Percentiles rank a stretch among this genome's conserved stretches.
Evolutionary conservation across 2,888 invertebrate species (phyloP).

Genomic region (Melinopterus prodromus): DNA sequence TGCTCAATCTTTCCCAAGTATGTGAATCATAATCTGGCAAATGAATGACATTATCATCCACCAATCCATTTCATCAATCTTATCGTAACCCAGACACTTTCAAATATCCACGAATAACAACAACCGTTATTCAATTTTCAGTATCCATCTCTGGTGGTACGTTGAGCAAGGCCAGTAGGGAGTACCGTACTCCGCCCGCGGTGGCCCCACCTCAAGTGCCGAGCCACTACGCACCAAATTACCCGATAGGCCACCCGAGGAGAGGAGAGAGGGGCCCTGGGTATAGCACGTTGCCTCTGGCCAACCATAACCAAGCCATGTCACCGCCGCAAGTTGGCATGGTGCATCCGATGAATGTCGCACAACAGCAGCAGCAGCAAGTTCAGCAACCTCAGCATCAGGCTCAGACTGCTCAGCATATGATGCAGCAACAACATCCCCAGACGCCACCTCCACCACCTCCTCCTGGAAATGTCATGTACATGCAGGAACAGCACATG

Average conservation of each 20-base stretch:
- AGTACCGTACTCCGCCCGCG: conserved; percentile 95
- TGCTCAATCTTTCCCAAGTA: too few relatives aligned
- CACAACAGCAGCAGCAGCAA: conserved; percentile 50
- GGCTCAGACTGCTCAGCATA: conserved; percentile 62
- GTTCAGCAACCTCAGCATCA: conserved; percentile 26
- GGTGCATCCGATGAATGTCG: conserved; percentile 78
- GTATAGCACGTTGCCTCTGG: conserved; percentile 85
- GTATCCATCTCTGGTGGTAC: conserved; percentile 61
- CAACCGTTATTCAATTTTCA: conserved; percentile 32
- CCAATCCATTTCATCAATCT: too few relatives aligned
- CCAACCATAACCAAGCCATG: conserved; percentile 55
- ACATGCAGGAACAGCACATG: conserved; percentile 64
- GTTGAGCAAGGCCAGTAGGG: conserved; percentile 76
- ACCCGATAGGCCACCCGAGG: conserved; percentile 83
- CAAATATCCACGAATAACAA: too few relatives aligned
- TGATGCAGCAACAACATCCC: conserved; percentile 59
- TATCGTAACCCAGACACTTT: too few relatives aligned
- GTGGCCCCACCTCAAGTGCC: conserved; percentile 97
- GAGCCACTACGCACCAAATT: conserved; percentile 96
- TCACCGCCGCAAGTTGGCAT: conserved; percentile 73
- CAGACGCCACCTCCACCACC: conserved; percentile 73
- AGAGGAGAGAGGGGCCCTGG: conserved; percentile 71
- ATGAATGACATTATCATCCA: too few relatives aligned
- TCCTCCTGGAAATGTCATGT: conserved; percentile 66
- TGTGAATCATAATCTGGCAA: too few relatives aligned